A percentile compares a stretch with the other conserved stretches of the same genome.
Evolutionary conservation across 2,888 invertebrate genomes (phyloP).

Genomic region (Odontocerum albicorne): DNA sequence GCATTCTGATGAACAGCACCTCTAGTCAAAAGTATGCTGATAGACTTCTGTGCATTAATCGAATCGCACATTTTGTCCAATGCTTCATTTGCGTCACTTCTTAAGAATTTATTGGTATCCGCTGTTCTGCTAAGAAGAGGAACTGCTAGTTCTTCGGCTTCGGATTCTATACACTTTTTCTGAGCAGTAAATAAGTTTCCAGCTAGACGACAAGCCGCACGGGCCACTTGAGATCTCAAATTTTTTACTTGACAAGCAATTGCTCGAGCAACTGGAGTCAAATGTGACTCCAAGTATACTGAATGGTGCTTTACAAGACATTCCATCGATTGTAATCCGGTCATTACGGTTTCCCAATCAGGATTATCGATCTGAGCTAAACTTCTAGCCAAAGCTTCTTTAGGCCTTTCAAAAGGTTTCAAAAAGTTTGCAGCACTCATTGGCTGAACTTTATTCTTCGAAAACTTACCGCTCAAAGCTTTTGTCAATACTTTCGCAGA

Average conservation of each 20-base stretch:
- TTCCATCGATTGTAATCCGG: slow-evolving; percentile 69
- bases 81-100: slow-evolving; percentile 84
- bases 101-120: slow-evolving; percentile 91
- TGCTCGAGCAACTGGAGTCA: slow-evolving; percentile 70
- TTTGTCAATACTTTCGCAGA: slow-evolving; percentile 38
- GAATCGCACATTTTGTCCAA: slow-evolving; percentile 81
- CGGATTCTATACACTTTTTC: slow-evolving; percentile 63
- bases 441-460: slow-evolving; percentile 33
- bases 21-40: slow-evolving; percentile 65
- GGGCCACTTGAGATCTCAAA: slow-evolving; percentile 88
- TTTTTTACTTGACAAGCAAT: slow-evolving; percentile 81
- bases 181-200: slow-evolving; percentile 75
- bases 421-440: slow-evolving; percentile 36
- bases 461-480: slow-evolving; percentile 36
- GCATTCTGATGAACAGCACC: slow-evolving; percentile 85
- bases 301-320: slow-evolving; percentile 68
- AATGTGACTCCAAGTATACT: slow-evolving; percentile 63
- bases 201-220: slow-evolving; percentile 82
- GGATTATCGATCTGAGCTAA: slow-evolving; percentile 67
- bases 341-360: slow-evolving; percentile 81
- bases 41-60: slow-evolving; percentile 68
- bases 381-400: slow-evolving; percentile 64
- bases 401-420: slow-evolving; percentile 63
- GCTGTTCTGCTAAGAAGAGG: slow-evolving; percentile 86
- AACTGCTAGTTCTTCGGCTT: slow-evolving; percentile 82